Conservation (phyloP, 2,888 invertebrate species). For the Spodoptera littoralis region DNA sequence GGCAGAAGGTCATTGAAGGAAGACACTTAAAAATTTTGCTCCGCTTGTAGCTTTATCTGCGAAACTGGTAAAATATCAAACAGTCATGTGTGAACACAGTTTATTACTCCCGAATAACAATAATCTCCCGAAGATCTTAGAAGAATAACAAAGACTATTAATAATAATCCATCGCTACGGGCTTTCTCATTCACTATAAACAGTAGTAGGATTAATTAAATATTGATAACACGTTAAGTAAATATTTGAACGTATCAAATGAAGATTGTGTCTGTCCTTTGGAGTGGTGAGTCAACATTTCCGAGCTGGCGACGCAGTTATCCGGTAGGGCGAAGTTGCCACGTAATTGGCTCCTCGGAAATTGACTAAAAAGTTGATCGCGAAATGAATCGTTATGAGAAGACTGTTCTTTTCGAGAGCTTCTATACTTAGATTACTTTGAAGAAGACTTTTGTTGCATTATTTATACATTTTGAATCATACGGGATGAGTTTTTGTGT, state of each 20-base stretch:
- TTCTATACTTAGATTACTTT: slow-evolving; percentile 37
- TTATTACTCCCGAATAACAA: too few species aligned
- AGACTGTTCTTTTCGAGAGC: slow-evolving; percentile 37
- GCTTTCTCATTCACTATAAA: too few species aligned
- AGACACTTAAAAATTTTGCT: slow-evolving; percentile 21
- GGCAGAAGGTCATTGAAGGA: slow-evolving; percentile 67
- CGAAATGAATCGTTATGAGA: slow-evolving; percentile 38
- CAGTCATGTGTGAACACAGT: too few species aligned
- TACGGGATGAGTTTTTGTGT: slow-evolving; percentile 10
- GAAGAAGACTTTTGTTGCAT: slow-evolving; percentile 7
- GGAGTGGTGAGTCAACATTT: slow-evolving; percentile 62
- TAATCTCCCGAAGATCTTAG: too few species aligned
- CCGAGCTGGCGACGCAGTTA: slow-evolving; percentile 35
- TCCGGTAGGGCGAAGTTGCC: slow-evolving; percentile 42
- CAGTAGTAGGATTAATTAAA: slow-evolving; percentile 31
- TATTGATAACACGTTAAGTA: slow-evolving; percentile 59
- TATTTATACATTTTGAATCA: slow-evolving; percentile 36
- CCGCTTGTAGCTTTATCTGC: too few species aligned
- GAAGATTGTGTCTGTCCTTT: slow-evolving; percentile 46
- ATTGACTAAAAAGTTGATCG: slow-evolving; percentile 42
- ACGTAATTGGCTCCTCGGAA: slow-evolving; percentile 59
- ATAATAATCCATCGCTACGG: too few species aligned
- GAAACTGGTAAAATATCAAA: too few species aligned
- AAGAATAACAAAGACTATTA: too few species aligned
- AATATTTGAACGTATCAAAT: slow-evolving; percentile 64